A percentile compares a stretch with the other conserved stretches of the same genome.
Evolutionary conservation across 1,140 invertebrate genomes (phyloP).

Genomic region (Saccostrea cuccullata): DNA sequence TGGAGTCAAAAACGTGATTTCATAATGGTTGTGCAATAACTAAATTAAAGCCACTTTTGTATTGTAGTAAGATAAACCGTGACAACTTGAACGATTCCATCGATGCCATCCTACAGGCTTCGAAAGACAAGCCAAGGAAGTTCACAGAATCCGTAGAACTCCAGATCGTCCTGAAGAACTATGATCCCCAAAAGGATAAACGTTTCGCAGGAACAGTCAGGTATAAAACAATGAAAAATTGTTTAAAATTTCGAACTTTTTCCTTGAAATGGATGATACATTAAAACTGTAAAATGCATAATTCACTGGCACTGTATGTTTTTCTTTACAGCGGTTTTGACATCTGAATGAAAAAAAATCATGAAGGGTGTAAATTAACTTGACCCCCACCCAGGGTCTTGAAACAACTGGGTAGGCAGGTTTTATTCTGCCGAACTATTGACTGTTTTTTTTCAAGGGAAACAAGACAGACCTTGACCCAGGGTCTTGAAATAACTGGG

Average conservation of each 20-base stretch:
- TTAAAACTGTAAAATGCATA: no score
- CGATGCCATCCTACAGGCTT: constrained; percentile 88
- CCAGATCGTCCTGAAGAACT: constrained; percentile 99
- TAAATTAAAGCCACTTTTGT: constrained; percentile 24
- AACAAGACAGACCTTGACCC: constrained; percentile 40
- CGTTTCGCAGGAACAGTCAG: constrained; percentile 99
- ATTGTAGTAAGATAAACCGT: constrained; percentile 92
- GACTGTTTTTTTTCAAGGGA: constrained; percentile 37
- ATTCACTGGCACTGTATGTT: not conserved
- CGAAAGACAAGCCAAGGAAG: constrained; percentile 91
- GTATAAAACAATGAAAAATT: constrained; percentile 83
- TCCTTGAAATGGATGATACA: no score
- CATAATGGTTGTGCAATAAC: no score
- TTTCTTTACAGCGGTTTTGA: not conserved
- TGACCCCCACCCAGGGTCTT: constrained; percentile 98
- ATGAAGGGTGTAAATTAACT: not conserved
- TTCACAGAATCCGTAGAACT: constrained; percentile 99
- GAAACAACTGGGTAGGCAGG: constrained; percentile 95
- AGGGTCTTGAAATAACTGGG: constrained; percentile 49
- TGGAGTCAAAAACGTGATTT: no score
- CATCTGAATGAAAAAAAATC: constrained; percentile 1
- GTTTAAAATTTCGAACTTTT: no score
- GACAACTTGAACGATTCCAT: constrained; percentile 98
- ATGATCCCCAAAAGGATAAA: constrained; percentile 99
- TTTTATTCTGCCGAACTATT: constrained; percentile 38